A percentile compares a stretch with the other conserved stretches of the same genome.
These are phyloP conservation scores for Lepus townsendii DNA, from an alignment of 2,797 vertebrate species.

Conservation along the genomic window DNA sequence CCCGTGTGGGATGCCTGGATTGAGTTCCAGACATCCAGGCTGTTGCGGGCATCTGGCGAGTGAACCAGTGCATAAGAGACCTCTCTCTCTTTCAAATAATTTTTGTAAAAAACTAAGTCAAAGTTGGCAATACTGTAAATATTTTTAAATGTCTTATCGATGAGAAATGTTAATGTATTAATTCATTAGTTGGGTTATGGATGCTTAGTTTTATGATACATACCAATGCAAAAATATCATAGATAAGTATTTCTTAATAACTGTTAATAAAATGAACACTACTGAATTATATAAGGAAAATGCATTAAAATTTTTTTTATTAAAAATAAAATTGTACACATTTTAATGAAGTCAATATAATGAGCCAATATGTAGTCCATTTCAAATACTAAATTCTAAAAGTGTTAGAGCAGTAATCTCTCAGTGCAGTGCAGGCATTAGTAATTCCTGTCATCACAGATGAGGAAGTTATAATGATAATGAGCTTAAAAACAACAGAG, in stretches of 20 bases:
- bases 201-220: neutral
- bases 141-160: neutral
- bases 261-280: slow-evolving; percentile 11
- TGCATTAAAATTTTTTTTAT: neutral
- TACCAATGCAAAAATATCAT: slow-evolving; percentile 31
- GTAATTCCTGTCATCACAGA: slow-evolving; percentile 26
- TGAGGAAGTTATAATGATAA: slow-evolving; percentile 9
- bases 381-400: slow-evolving; percentile 62
- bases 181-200: neutral
- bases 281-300: slow-evolving; percentile 51
- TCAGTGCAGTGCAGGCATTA: neutral
- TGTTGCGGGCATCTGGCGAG: too few species aligned
- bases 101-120: neutral
- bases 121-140: slow-evolving; percentile 45
- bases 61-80: too few species aligned
- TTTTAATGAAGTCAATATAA: slow-evolving; percentile 57
- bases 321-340: slow-evolving; percentile 58
- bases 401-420: slow-evolving; percentile 53
- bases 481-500: neutral
- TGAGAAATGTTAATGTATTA: neutral
- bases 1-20: too few species aligned
- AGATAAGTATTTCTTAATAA: slow-evolving; percentile 22
- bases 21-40: too few species aligned
- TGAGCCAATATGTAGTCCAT: neutral
- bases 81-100: too few species aligned